These are phyloP conservation scores for Anaspis maculata DNA, from an alignment of 2,888 invertebrate species.

Conservation along the genomic window DNA sequence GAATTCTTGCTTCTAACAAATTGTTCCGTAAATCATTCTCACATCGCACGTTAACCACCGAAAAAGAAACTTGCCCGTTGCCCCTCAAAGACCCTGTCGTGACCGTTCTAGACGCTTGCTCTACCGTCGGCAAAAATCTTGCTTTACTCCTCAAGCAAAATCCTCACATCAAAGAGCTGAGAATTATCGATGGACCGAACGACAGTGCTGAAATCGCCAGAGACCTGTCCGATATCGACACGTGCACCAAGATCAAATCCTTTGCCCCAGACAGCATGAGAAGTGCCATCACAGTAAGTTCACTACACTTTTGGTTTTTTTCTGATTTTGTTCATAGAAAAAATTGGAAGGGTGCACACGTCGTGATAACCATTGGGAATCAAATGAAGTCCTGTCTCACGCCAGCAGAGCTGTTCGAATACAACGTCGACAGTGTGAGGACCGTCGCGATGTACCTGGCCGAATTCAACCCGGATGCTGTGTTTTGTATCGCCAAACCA, in stretches of 20 bases:
- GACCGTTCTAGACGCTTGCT: conserved; percentile 20
- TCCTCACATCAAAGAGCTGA: conserved; percentile 29
- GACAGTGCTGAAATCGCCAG: conserved; percentile 26
- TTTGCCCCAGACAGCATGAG: conserved; percentile 30
- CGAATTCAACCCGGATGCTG: conserved; percentile 35
- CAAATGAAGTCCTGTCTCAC: conserved; percentile 22
- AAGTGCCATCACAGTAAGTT: conserved; percentile 29
- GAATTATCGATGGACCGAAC: conserved; percentile 30
- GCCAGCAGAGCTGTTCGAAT: conserved; percentile 28
- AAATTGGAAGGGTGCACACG: conserved; percentile 25
- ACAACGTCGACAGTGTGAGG: conserved; percentile 33
- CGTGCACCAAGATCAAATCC: conserved; percentile 27
- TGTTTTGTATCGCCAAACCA: conserved; percentile 35
- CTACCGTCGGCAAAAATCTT: conserved; percentile 22
- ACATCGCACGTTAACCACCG: too few species aligned
- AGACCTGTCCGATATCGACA: conserved; percentile 37
- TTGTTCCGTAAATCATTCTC: too few species aligned
- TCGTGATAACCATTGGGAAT: conserved; percentile 34
- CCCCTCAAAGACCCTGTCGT: conserved; percentile 15
- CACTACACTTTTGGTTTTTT: conserved; percentile 1
- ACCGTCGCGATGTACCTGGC: conserved; percentile 30
- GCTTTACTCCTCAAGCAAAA: conserved; percentile 34
- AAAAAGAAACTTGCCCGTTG: conserved; percentile 6
- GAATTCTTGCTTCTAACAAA: too few species aligned
- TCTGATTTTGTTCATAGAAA: conserved; percentile 3